Evolutionary conservation across 2,113 vertebrate genomes (phyloP).

Genomic region (Tupaia tana): DNA sequence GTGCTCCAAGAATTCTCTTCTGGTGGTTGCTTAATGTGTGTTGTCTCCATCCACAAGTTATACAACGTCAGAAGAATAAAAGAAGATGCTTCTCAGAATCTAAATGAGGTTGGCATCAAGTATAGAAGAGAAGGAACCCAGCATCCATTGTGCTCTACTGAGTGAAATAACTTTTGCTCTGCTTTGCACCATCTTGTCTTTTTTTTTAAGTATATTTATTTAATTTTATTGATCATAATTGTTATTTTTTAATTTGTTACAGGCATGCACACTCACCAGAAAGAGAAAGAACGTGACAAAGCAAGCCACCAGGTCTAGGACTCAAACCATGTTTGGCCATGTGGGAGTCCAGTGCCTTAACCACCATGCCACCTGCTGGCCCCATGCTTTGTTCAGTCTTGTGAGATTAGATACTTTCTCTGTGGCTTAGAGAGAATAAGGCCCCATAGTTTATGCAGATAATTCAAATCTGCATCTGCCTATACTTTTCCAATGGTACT

Average conservation of each 20-base stretch:
- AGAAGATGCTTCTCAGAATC: background rate
- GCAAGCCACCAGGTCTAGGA: no score
- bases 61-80: slow-evolving; percentile 18
- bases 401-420: background rate
- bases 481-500: background rate
- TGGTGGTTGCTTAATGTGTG: background rate
- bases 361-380: no score
- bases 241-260: no score
- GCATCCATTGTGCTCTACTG: background rate
- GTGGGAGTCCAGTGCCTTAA: no score
- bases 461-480: background rate
- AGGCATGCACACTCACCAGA: no score
- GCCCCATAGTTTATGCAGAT: background rate
- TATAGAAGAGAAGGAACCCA: background rate
- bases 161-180: background rate
- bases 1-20: slow-evolving; percentile 34
- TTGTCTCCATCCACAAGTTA: background rate
- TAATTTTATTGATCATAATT: no score
- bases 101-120: background rate
- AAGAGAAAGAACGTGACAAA: no score
- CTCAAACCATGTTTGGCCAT: no score
- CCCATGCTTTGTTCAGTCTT: background rate
- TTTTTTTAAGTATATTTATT: no score
- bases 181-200: background rate
- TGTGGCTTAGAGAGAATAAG: background rate